phyloP scores from a whole-genome alignment of 2,113 vertebrate genomes.

The Nothocercus nigrocapillus region DNA sequence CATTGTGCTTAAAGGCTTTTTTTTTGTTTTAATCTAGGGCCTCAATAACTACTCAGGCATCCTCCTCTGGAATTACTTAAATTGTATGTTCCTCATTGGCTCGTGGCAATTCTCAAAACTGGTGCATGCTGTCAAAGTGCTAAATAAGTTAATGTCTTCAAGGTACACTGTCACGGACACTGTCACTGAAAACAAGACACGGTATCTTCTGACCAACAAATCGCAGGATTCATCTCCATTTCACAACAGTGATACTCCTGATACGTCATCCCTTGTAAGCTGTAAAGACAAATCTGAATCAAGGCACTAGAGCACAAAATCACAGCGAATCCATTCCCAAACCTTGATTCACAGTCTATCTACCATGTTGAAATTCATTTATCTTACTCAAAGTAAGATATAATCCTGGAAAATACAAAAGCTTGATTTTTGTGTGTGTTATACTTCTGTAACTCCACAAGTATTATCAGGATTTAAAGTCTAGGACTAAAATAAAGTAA shows the following conservation, averaged over 20 bases:
- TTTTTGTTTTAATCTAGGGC: accelerated
- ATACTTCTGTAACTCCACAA: background rate
- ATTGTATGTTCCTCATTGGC: background rate
- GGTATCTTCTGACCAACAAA: background rate
- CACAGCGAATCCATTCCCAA: background rate
- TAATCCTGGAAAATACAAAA: background rate
- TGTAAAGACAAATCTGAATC: background rate
- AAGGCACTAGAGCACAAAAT: background rate
- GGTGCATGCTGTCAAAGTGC: background rate
- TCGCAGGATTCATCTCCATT: background rate
- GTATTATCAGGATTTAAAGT: background rate
- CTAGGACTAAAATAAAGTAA: background rate
- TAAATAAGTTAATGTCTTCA: background rate
- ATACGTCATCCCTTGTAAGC: background rate
- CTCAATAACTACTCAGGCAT: background rate
- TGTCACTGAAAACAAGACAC: background rate
- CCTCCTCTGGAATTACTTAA: background rate
- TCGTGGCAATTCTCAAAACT: background rate
- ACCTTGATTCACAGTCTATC: background rate
- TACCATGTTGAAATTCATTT: background rate
- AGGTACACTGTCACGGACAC: background rate
- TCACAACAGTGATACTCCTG: background rate
- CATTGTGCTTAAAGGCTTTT: background rate
- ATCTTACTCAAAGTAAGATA: background rate
- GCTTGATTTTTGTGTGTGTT: background rate